Evolutionary conservation across 2,797 vertebrate species (phyloP).

Genomic region (Girardinus metallicus): DNA sequence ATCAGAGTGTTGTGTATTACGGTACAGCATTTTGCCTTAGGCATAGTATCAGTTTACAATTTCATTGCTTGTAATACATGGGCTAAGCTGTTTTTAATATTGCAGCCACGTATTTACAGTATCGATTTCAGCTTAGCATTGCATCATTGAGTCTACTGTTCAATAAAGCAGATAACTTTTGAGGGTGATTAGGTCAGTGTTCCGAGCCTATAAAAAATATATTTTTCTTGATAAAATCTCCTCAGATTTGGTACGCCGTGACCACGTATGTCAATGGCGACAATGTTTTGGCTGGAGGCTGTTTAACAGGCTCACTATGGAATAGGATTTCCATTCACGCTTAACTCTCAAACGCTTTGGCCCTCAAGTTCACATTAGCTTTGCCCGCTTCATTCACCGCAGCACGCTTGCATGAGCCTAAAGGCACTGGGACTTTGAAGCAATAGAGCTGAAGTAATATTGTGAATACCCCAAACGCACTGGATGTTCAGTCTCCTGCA

Average conservation of each 20-base stretch:
- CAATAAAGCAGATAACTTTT: conserved; percentile 23
- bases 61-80: conserved; percentile 24
- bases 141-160: conserved; percentile 15
- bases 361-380: conserved; percentile 64
- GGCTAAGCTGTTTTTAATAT: conserved; percentile 26
- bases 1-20: conserved; percentile 38
- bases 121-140: conserved; percentile 29
- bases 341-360: conserved; percentile 50
- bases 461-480: conserved; percentile 61
- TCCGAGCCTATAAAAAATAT: conserved; percentile 7
- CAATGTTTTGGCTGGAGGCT: conserved; percentile 44
- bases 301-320: conserved; percentile 44
- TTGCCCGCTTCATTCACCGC: conserved; percentile 50
- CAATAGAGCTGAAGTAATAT: conserved; percentile 73
- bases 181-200: conserved; percentile 28
- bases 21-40: conserved; percentile 31
- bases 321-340: conserved; percentile 55
- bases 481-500: conserved; percentile 68
- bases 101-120: conserved; percentile 11
- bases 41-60: conserved; percentile 27
- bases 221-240: conserved; percentile 23
- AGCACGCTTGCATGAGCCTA: conserved; percentile 60
- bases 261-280: conserved; percentile 27
- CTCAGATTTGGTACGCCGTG: conserved; percentile 7
- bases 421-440: conserved; percentile 59